Conservation (phyloP, 1,140 invertebrate genomes). For the Zaprionus kolodkinae region DNA sequence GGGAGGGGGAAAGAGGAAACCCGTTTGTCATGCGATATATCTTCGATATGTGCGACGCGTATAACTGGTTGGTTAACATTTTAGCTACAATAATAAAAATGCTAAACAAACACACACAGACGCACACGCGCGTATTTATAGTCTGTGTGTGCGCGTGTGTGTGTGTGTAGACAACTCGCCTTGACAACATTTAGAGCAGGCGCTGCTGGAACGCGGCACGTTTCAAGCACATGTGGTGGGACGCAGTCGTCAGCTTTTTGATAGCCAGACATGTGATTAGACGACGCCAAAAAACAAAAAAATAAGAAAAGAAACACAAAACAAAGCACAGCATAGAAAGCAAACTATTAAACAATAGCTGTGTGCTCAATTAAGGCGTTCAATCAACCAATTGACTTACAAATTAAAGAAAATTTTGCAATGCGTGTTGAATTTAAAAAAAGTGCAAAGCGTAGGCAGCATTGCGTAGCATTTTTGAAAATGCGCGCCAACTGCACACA, state of each 20-base stretch:
- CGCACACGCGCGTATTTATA: constrained; percentile 4
- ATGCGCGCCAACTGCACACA: background rate
- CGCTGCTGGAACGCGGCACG: background rate
- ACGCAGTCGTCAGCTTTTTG: background rate
- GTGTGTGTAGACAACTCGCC: background rate
- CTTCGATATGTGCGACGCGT: constrained; percentile 1
- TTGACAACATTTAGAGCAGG: background rate
- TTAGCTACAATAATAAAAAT: background rate
- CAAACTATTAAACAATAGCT: background rate
- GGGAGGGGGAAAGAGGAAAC: constrained; percentile 7
- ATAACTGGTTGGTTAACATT: constrained; percentile 44
- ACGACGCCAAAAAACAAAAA: no score
- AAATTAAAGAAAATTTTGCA: background rate
- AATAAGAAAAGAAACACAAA: no score
- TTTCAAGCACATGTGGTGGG: constrained; percentile 6
- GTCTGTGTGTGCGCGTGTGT: background rate
- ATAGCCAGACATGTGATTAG: constrained; percentile 4
- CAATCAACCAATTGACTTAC: background rate
- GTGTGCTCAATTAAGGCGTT: background rate
- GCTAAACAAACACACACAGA: background rate
- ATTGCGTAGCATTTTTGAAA: background rate
- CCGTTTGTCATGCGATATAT: constrained; percentile 33
- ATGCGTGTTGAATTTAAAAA: background rate
- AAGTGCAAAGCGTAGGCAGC: background rate
- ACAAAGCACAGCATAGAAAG: background rate